Conservation (phyloP, 2,113 vertebrate species). For the Drymodes brunneopygia region DNA sequence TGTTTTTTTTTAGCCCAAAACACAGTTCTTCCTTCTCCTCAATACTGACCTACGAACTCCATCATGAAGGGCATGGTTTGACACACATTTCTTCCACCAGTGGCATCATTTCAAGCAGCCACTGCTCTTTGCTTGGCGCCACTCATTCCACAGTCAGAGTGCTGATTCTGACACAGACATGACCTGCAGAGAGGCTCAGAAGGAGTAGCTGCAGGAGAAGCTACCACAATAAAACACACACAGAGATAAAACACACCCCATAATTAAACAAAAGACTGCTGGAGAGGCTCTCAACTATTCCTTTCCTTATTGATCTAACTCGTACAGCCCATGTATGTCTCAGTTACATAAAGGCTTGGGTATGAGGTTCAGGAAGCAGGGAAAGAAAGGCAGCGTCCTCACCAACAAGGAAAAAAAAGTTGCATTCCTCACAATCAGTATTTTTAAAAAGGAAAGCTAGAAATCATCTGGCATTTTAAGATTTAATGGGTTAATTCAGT, state of each 20-base stretch:
- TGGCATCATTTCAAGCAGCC: background rate
- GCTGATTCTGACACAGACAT: fast-evolving
- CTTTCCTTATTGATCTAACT: background rate
- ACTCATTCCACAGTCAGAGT: background rate
- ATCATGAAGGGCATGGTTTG: background rate
- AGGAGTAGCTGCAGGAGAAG: background rate
- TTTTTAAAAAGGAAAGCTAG: background rate
- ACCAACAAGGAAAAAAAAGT: background rate
- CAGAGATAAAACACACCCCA: background rate
- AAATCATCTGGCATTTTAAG: background rate
- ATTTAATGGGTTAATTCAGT: background rate
- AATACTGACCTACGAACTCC: background rate
- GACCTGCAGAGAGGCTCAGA: background rate
- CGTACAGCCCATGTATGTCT: background rate
- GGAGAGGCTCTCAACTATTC: background rate
- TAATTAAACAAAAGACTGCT: background rate
- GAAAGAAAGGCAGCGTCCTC: background rate
- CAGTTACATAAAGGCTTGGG: background rate
- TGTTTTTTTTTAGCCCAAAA: background rate
- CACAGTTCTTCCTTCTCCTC: background rate
- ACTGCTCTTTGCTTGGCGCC: background rate
- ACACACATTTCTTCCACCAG: background rate
- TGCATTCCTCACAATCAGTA: background rate
- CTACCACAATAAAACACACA: background rate
- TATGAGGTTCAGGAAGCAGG: background rate